These are phyloP conservation scores for Rotaria sp. DNA, from an alignment of 2,888 invertebrate genomes.

Conservation along the genomic window DNA sequence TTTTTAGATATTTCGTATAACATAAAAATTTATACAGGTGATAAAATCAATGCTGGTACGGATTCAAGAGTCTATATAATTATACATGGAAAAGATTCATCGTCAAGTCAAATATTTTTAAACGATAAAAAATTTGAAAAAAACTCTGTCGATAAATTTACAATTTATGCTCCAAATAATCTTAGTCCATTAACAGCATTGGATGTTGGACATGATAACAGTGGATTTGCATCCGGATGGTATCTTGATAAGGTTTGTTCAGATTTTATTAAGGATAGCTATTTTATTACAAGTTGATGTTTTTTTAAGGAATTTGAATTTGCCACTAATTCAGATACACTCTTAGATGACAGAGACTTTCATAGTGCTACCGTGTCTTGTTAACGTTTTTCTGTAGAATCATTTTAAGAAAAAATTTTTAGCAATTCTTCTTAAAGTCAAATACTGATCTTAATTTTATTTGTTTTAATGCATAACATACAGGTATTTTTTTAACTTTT, in stretches of 20 bases:
- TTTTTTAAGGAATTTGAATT: no score
- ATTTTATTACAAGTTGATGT: no score
- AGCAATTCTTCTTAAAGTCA: no score
- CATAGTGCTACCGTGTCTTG: no score
- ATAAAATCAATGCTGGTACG: constrained; percentile 51
- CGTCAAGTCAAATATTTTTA: constrained; percentile 53
- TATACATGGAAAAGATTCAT: constrained; percentile 45
- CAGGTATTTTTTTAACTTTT: no score
- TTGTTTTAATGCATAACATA: no score
- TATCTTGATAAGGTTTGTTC: constrained; percentile 47
- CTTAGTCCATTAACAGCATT: constrained; percentile 51
- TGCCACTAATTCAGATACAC: no score
- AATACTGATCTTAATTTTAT: no score
- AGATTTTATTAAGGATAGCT: not conserved
- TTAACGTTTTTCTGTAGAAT: no score
- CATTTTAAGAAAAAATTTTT: no score
- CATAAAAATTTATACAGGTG: constrained; percentile 51
- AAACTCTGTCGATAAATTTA: constrained; percentile 50
- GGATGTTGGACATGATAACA: constrained; percentile 54
- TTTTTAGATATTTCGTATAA: constrained; percentile 49
- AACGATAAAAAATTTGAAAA: constrained; percentile 50
- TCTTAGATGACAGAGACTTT: no score
- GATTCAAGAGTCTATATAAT: constrained; percentile 51
- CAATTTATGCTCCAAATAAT: constrained; percentile 48
- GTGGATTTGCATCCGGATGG: constrained; percentile 52